Evolutionary conservation across 2,113 vertebrate species (phyloP).

Genomic region (Mesembrinibis cayennensis): DNA sequence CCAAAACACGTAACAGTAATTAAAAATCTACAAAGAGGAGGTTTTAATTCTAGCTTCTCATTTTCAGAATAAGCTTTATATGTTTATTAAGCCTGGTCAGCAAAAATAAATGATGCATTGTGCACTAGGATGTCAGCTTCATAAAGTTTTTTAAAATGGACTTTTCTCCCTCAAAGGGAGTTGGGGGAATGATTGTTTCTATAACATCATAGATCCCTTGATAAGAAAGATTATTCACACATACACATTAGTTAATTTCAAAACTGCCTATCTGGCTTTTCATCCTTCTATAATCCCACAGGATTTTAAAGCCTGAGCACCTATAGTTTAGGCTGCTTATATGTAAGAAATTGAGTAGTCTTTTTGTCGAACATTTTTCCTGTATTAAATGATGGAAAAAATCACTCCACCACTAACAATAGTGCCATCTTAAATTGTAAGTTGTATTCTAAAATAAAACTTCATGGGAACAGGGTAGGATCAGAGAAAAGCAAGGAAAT

Average conservation of each 20-base stretch:
- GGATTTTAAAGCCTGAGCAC: background rate
- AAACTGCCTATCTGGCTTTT: background rate
- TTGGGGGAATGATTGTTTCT: background rate
- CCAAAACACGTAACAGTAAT: background rate
- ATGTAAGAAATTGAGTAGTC: background rate
- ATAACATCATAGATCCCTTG: background rate
- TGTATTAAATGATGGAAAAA: background rate
- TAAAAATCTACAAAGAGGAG: background rate
- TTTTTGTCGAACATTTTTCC: background rate
- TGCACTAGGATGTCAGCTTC: background rate
- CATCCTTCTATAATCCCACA: background rate
- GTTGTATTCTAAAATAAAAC: background rate
- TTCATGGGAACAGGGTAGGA: background rate
- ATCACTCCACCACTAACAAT: background rate
- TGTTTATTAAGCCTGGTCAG: background rate
- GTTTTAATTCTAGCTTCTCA: background rate
- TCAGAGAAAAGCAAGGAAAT: background rate
- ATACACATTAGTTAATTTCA: background rate
- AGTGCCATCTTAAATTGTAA: background rate
- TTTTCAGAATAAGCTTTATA: background rate
- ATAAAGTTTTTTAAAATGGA: background rate
- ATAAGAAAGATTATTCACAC: background rate
- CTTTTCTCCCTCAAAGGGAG: background rate
- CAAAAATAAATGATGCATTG: background rate
- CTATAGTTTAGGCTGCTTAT: background rate